These are phyloP conservation scores for Dermochelys coriacea DNA, from an alignment of 2,797 vertebrate species.

Conservation along the genomic window DNA sequence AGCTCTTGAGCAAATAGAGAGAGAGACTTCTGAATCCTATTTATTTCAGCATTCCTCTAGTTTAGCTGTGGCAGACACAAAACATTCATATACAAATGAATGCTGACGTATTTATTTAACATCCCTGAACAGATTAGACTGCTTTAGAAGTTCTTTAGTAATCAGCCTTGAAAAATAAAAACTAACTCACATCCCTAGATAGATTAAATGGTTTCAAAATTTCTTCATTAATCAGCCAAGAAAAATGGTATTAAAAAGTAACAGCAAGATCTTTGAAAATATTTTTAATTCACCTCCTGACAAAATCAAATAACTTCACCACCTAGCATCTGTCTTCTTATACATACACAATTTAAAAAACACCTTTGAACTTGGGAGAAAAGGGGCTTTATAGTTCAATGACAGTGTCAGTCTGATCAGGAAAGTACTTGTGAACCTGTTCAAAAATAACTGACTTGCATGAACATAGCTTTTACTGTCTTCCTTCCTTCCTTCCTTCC, in stretches of 20 bases:
- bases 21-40: conserved; percentile 64
- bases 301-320: background rate
- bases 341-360: background rate
- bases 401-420: background rate
- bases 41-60: conserved; percentile 73
- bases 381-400: background rate
- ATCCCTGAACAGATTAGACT: conserved; percentile 74
- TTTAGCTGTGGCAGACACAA: conserved; percentile 69
- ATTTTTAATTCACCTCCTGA: conserved; percentile 4
- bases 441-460: background rate
- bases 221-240: conserved; percentile 68
- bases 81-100: conserved; percentile 67
- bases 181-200: conserved; percentile 47
- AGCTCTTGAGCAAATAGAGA: conserved; percentile 46
- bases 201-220: conserved; percentile 75
- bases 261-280: background rate
- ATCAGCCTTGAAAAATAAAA: conserved; percentile 77
- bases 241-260: conserved; percentile 39
- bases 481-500: background rate
- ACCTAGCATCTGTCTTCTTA: background rate
- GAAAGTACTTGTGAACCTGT: background rate
- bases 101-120: conserved; percentile 79
- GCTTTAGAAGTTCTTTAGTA: conserved; percentile 71
- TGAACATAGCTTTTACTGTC: background rate
- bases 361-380: background rate